Evolutionary conservation across 2,113 vertebrate genomes (phyloP).

Genomic region (Propithecus coquereli): DNA sequence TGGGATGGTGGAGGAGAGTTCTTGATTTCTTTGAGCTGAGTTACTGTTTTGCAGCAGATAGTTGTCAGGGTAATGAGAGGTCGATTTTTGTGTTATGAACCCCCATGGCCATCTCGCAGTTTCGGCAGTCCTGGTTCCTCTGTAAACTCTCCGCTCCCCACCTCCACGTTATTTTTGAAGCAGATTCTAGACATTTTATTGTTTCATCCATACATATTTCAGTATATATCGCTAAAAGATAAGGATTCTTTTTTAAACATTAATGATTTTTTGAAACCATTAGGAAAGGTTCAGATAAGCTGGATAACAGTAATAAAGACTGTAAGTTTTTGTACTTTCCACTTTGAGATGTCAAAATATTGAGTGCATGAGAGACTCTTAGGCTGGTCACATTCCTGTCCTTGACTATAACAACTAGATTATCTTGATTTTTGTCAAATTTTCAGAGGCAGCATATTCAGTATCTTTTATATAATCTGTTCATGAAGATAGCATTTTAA

Average conservation of each 20-base stretch:
- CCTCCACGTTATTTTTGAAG: not conserved
- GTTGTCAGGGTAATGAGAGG: not conserved
- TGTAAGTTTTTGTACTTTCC: not conserved
- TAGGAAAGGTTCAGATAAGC: not conserved
- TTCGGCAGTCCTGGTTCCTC: not conserved
- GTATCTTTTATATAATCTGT: not conserved
- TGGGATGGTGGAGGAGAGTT: not conserved
- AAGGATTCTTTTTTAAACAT: not conserved
- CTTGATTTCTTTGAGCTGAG: not conserved
- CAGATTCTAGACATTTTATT: not conserved
- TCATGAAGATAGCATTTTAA: conserved; percentile 38
- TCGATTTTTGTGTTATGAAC: not conserved
- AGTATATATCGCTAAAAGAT: not conserved
- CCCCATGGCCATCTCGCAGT: not conserved
- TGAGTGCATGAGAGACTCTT: not conserved
- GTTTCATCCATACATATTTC: not conserved
- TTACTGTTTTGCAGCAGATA: not conserved
- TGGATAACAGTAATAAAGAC: not conserved
- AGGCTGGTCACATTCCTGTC: not conserved
- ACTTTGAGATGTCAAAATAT: conserved; percentile 34
- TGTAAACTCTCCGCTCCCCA: not conserved
- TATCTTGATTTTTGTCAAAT: not conserved
- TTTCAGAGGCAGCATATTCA: not conserved
- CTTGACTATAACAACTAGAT: not conserved
- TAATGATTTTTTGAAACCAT: not conserved